Evolutionary conservation across 2,797 vertebrate species (phyloP), one percentile per base, ranked within the genome.

Genomic region (Caiman crocodilus): DNA sequence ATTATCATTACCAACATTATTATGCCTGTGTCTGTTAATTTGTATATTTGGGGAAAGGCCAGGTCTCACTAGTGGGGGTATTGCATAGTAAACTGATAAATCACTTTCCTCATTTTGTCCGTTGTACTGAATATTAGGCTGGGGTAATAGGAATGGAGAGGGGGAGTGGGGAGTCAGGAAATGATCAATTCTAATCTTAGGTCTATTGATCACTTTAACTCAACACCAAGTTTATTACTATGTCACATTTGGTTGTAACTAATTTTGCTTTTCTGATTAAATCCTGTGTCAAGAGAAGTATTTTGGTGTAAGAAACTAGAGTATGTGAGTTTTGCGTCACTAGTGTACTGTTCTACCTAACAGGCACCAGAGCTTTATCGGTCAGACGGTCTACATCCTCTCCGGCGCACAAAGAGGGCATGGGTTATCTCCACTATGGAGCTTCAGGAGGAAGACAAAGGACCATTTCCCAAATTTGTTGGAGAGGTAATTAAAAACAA

Each of bases 381-480:
- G 25, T 50, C 42, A 85, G 89, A 93, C 7, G 73, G n/a, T 30
- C 79, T 91, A 3, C 73, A 0, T 59, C 78, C 91, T 63, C 96
- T 99, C 18, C 35, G 18, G 20, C 96, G 98, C 25, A 90, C 96
- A 63, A 99, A 99, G 96, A 98, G 98, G 96, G 96, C 98, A 91
- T 99, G 99, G 99, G 85, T 99, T 71, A 91, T 99, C 85, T 98
- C 98, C n/a, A 98, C 98, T 2, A 96, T 99, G 84, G 97, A 98
- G 20, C 0, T 99, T 20, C 23, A 84, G 25, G 99, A 99, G 87
- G 98, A 98, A 78, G 97, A 98, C 10, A 7, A 50, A 1, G 98
- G 98, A 15, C 98, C 98, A 4, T 99, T 96, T 79, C 97, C 97
- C 63, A 97, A 95, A 91, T 6, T 93, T 1, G 90, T 85, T 58